A percentile compares a stretch with the other conserved stretches of the same genome.
These are phyloP conservation scores for Pterophyllum scalare DNA, from an alignment of 2,113 vertebrate genomes.

Conservation along the genomic window DNA sequence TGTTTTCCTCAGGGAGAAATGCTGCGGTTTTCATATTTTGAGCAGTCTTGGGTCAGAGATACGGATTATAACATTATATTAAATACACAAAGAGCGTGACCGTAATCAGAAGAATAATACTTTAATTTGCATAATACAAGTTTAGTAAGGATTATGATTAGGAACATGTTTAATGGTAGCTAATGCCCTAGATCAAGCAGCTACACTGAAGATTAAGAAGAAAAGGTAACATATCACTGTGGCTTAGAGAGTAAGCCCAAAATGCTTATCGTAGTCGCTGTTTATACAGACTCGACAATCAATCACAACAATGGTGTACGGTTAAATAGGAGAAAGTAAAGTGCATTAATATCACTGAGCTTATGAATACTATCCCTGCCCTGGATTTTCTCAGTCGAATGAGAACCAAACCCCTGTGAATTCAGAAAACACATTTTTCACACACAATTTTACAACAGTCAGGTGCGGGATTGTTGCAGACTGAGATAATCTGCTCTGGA, in stretches of 20 bases:
- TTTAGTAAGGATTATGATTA: neutral
- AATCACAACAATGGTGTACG: too few relatives aligned
- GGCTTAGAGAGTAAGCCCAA: neutral
- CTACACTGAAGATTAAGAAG: neutral
- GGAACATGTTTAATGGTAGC: neutral
- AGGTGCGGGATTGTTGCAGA: neutral
- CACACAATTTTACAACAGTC: neutral
- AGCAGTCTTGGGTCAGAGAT: neutral
- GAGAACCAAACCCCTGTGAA: neutral
- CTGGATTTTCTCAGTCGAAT: neutral
- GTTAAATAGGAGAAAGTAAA: neutral
- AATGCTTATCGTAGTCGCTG: neutral
- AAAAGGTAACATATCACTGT: neutral
- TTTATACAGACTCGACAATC: neutral
- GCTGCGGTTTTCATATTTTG: conserved; percentile 22
- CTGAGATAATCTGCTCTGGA: neutral
- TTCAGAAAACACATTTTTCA: neutral
- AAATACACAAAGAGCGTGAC: neutral
- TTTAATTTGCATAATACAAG: neutral
- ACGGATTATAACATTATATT: neutral
- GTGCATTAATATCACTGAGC: neutral
- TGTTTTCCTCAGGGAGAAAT: conserved; percentile 52
- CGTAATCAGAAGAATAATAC: neutral
- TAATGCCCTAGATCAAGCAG: neutral
- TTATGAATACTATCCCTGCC: neutral